A percentile compares a stretch with the other conserved stretches of the same genome.
phyloP scores from a whole-genome alignment of 2,888 invertebrate species.

The Ferrisia virgata region DNA sequence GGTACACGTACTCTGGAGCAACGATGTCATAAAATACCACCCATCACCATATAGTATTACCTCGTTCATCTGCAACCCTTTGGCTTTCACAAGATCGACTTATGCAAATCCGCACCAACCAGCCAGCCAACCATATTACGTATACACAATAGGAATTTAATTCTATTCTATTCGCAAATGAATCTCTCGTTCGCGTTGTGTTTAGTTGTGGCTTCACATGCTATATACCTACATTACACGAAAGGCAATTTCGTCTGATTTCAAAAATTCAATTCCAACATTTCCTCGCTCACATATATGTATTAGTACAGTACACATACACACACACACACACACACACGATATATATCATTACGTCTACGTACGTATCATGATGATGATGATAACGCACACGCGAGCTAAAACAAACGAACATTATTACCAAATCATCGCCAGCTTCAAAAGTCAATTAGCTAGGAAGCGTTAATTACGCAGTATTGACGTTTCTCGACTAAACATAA shows the following conservation, averaged over 20 bases:
- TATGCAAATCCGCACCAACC: background rate
- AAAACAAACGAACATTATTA: background rate
- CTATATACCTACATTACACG: background rate
- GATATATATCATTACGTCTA: too few species aligned
- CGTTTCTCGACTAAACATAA: background rate
- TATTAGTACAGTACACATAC: too few species aligned
- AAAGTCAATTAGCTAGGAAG: slow-evolving; percentile 8
- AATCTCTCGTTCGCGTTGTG: background rate
- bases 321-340: background rate
- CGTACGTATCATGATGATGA: too few species aligned
- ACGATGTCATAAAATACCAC: background rate
- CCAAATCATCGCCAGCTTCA: background rate
- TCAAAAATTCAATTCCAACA: background rate
- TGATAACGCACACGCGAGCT: too few species aligned
- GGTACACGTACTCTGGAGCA: background rate
- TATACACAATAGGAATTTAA: slow-evolving; percentile 8
- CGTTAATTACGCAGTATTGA: slow-evolving; percentile 3
- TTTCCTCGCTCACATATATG: too few species aligned
- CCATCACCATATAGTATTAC: too few species aligned
- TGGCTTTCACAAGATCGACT: background rate
- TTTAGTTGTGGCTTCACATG: background rate
- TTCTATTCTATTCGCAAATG: background rate
- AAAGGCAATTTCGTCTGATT: background rate
- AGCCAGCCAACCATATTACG: too few species aligned
- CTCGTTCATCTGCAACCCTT: background rate